Conservation (phyloP, 2,888 invertebrate species). For the Oscheius onirici region DNA sequence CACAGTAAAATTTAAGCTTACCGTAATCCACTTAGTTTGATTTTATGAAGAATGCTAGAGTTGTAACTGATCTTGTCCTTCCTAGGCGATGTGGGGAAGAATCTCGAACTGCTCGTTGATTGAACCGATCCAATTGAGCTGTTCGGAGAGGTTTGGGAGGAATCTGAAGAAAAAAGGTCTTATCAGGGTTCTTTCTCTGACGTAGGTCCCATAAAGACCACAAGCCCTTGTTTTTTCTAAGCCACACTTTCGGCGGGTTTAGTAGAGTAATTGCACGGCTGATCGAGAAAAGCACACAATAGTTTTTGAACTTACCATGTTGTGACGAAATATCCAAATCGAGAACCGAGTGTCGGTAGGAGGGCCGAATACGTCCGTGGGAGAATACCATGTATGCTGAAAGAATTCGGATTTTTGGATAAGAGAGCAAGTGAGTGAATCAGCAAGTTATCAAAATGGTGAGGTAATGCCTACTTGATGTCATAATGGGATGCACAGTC, state of each 20-base stretch:
- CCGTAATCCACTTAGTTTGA: conserved; percentile 30
- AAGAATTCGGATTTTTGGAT: no score
- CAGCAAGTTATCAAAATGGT: not conserved
- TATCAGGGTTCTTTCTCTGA: conserved; percentile 6
- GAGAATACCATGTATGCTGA: conserved; percentile 23
- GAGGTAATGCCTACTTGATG: no score
- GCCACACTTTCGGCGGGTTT: no score
- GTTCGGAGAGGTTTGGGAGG: conserved; percentile 23
- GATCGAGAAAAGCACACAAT: not conserved
- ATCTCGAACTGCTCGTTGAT: conserved; percentile 8
- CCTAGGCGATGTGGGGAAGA: conserved; percentile 11
- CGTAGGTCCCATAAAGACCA: not conserved
- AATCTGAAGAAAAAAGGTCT: not conserved
- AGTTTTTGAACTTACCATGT: conserved; percentile 1
- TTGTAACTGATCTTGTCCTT: conserved; percentile 29
- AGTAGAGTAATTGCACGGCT: not conserved
- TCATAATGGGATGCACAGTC: no score
- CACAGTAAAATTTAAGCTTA: no score
- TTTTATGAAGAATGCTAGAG: conserved; percentile 18
- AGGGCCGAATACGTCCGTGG: conserved; percentile 29
- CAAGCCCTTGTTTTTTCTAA: no score
- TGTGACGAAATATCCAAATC: conserved; percentile 20
- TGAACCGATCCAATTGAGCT: conserved; percentile 25
- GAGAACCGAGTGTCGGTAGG: conserved; percentile 27
- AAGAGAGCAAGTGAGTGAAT: not conserved